These are phyloP conservation scores for Euproctis similis DNA, from an alignment of 2,888 invertebrate genomes.

Conservation along the genomic window DNA sequence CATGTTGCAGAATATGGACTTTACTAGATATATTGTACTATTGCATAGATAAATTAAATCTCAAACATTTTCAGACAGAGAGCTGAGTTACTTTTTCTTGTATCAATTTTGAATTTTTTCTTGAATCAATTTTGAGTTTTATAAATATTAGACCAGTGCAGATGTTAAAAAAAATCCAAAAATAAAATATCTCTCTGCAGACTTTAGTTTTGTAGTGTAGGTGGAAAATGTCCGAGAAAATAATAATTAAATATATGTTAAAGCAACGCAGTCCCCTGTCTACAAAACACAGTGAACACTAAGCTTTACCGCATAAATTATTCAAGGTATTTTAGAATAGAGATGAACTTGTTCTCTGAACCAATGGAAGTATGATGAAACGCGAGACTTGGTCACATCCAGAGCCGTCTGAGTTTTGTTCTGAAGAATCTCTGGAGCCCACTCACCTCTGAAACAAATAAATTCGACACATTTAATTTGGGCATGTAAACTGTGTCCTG, in stretches of 20 bases:
- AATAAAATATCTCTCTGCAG: no score
- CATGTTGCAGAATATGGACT: no score
- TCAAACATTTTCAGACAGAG: no score
- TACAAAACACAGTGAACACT: slow-evolving; percentile 34
- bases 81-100: slow-evolving; percentile 19
- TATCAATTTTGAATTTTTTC: no score
- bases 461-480: no score
- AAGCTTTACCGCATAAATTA: slow-evolving; percentile 11
- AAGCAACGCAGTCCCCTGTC: slow-evolving; percentile 32
- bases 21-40: no score
- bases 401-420: slow-evolving; percentile 79
- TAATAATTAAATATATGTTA: slow-evolving; percentile 4
- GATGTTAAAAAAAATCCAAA: no score
- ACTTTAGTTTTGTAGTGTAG: no score
- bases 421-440: slow-evolving; percentile 85
- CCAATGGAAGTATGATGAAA: slow-evolving; percentile 83
- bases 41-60: no score
- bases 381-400: slow-evolving; percentile 80
- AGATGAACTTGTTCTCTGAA: slow-evolving; percentile 86
- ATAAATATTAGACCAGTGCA: no score
- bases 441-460: slow-evolving; percentile 76
- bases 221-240: neutral
- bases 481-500: no score
- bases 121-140: no score
- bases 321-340: slow-evolving; percentile 82